phyloP scores from a whole-genome alignment of 2,113 vertebrate species.

The Triplophysa dalaica region DNA sequence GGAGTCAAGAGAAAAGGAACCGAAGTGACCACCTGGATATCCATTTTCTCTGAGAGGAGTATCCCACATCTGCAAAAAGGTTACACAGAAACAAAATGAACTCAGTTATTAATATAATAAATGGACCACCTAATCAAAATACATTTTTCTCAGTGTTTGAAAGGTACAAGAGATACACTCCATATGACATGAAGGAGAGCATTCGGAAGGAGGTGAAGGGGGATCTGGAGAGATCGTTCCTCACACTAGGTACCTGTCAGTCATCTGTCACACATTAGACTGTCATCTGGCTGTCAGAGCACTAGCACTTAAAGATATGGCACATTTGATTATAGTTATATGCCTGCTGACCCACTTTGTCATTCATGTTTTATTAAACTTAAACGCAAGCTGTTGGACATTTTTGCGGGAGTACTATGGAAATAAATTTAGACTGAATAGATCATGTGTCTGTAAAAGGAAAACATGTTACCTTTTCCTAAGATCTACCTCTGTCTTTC shows the following conservation, averaged over 20 bases:
- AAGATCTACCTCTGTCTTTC: conserved; percentile 32
- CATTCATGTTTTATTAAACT: conserved; percentile 10
- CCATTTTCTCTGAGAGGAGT: conserved; percentile 91
- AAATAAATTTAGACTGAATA: neutral
- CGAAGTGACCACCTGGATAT: conserved; percentile 91
- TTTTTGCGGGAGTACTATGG: conserved; percentile 9
- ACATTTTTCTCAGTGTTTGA: conserved; percentile 80
- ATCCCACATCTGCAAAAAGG: conserved; percentile 91
- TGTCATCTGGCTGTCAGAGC: neutral
- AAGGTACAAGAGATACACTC: conserved; percentile 93
- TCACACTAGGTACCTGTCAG: conserved; percentile 82
- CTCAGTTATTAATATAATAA: neutral
- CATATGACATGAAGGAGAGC: conserved; percentile 94
- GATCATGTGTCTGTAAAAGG: neutral
- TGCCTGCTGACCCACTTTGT: neutral
- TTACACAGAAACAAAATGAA: conserved; percentile 46
- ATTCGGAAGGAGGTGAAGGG: conserved; percentile 93
- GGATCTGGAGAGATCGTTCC: conserved; percentile 88
- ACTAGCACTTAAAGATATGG: neutral
- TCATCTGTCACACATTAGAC: neutral
- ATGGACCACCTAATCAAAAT: neutral
- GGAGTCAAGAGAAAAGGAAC: conserved; percentile 91
- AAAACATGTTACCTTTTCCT: neutral
- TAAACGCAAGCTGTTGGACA: conserved; percentile 23
- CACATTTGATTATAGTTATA: neutral